Evolutionary conservation across 2,888 invertebrate genomes (phyloP).

Genomic region (Pocota personata): DNA sequence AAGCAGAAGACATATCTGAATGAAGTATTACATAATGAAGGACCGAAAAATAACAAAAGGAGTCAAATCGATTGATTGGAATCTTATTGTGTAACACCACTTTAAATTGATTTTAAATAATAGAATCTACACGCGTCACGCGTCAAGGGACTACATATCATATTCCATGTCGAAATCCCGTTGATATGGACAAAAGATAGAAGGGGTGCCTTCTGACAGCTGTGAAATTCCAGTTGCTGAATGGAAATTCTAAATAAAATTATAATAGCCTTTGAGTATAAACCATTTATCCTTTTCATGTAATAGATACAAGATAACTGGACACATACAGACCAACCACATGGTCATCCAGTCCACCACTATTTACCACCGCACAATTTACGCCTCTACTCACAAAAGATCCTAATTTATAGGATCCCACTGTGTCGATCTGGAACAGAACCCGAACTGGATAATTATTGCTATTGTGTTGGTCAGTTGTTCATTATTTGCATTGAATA

Average conservation of each 20-base stretch:
- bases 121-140: neutral
- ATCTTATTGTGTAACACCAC: no score
- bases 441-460: conserved; percentile 19
- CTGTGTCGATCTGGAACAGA: conserved; percentile 1
- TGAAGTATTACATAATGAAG: no score
- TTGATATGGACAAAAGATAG: neutral
- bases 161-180: neutral
- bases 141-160: conserved; percentile 15
- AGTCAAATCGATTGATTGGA: no score
- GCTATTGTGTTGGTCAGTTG: conserved; percentile 25
- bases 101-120: conserved; percentile 4
- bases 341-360: neutral
- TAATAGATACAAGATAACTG: neutral
- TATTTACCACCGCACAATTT: conserved; percentile 4
- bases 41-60: no score
- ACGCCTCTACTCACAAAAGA: conserved; percentile 32
- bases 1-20: no score
- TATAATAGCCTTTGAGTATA: conserved; percentile 2
- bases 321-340: neutral
- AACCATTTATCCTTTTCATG: conserved; percentile 29
- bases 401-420: neutral
- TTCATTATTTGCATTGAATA: conserved; percentile 23
- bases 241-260: neutral
- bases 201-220: conserved; percentile 40
- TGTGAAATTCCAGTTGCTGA: neutral